Conservation (phyloP, 2,113 vertebrate genomes). For the Carlito syrichta region DNA sequence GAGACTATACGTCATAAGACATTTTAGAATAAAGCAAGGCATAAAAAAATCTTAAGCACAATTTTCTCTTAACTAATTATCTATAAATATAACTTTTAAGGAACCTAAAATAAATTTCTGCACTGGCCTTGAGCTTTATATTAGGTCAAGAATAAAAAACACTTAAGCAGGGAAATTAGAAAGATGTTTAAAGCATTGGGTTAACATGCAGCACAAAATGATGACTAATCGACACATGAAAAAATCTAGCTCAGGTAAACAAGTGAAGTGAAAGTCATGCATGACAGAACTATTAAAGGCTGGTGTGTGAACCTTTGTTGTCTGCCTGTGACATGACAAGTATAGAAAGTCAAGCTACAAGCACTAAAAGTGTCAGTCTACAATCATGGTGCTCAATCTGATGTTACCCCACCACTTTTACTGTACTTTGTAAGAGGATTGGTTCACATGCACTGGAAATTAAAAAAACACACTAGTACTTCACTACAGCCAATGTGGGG, state of each 20-base stretch:
- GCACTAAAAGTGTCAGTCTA: too few species aligned
- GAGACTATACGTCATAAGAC: not conserved
- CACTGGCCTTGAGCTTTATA: not conserved
- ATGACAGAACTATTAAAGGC: not conserved
- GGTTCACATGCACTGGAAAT: not conserved
- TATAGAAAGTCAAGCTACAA: not conserved
- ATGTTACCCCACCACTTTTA: not conserved
- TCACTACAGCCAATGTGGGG: not conserved
- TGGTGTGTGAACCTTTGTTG: not conserved
- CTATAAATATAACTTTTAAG: slow-evolving; percentile 1
- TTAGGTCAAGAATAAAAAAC: not conserved
- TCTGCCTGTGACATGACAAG: not conserved
- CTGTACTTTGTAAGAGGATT: not conserved
- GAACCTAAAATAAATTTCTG: not conserved
- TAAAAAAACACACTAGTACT: not conserved
- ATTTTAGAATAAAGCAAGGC: slow-evolving; percentile 26
- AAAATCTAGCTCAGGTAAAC: not conserved
- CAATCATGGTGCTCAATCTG: too few species aligned
- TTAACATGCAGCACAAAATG: not conserved
- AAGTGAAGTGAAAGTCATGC: not conserved
- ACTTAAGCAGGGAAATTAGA: not conserved
- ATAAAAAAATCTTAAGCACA: not conserved
- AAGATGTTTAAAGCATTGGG: not conserved
- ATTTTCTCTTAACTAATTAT: slow-evolving; percentile 4
- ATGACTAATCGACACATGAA: not conserved